These are phyloP conservation scores for Moxostoma hubbsi DNA, from an alignment of 2,797 vertebrate genomes.

Conservation along the genomic window DNA sequence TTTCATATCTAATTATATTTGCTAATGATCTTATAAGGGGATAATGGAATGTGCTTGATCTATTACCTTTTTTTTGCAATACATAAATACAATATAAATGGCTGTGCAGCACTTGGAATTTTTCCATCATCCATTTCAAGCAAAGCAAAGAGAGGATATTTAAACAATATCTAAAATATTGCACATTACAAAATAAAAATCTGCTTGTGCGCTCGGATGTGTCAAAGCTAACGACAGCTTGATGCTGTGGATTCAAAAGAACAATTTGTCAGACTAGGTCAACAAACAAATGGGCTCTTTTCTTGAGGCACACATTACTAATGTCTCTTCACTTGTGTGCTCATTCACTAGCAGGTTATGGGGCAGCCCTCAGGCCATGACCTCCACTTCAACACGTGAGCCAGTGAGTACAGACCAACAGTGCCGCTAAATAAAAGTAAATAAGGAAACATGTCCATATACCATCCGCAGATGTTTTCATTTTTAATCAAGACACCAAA, in stretches of 20 bases:
- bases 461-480: neutral
- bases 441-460: neutral
- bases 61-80: slow-evolving; percentile 83
- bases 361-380: slow-evolving; percentile 19
- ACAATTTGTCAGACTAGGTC: slow-evolving; percentile 28
- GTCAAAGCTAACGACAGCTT: too few species aligned
- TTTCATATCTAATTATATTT: slow-evolving; percentile 87
- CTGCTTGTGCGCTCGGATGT: neutral
- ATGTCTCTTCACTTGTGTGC: slow-evolving; percentile 16
- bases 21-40: slow-evolving; percentile 87
- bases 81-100: slow-evolving; percentile 86
- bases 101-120: slow-evolving; percentile 70
- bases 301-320: slow-evolving; percentile 16
- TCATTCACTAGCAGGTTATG: slow-evolving; percentile 30
- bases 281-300: slow-evolving; percentile 13
- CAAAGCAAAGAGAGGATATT: slow-evolving; percentile 42
- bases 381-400: slow-evolving; percentile 38
- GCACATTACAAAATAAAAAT: slow-evolving; percentile 7
- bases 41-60: slow-evolving; percentile 87
- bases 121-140: slow-evolving; percentile 50
- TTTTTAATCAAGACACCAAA: slow-evolving; percentile 15
- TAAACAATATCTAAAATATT: slow-evolving; percentile 25
- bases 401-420: neutral
- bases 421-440: slow-evolving; percentile 12
- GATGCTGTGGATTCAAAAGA: slow-evolving; percentile 2